Percentiles rank a stretch among this genome's conserved stretches.
Evolutionary conservation across 2,888 invertebrate species (phyloP).

Genomic region (Agelastica alni): DNA sequence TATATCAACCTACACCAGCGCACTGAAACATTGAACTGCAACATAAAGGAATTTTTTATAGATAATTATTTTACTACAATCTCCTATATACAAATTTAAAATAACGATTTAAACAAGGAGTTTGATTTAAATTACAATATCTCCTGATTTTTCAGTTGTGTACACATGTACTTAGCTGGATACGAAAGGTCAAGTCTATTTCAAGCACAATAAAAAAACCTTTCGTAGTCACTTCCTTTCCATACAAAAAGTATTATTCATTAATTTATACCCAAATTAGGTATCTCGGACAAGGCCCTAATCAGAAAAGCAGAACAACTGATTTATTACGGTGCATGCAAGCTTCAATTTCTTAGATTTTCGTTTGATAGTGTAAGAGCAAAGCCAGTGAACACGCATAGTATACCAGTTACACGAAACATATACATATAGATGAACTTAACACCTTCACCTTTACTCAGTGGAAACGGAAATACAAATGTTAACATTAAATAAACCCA

Average conservation of each 20-base stretch:
- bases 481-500: no score
- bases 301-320: conserved; percentile 36
- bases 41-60: no score
- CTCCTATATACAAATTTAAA: no score
- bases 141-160: no score
- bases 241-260: neutral
- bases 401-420: conserved; percentile 40
- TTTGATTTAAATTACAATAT: no score
- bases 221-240: neutral
- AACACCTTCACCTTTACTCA: conserved; percentile 38
- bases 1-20: no score
- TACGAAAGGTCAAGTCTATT: conserved; percentile 2
- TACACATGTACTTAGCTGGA: no score
- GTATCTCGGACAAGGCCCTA: conserved; percentile 10
- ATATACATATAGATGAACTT: conserved; percentile 35
- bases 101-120: no score
- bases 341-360: conserved; percentile 41
- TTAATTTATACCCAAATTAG: conserved; percentile 21
- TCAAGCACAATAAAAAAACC: neutral
- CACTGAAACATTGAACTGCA: no score
- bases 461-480: conserved; percentile 35
- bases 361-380: conserved; percentile 40
- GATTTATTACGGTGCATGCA: conserved; percentile 41
- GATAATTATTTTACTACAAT: no score
- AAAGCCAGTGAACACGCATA: conserved; percentile 44